phyloP scores from a whole-genome alignment of 2,797 vertebrate species.

The Melanotaenia boesemani region DNA sequence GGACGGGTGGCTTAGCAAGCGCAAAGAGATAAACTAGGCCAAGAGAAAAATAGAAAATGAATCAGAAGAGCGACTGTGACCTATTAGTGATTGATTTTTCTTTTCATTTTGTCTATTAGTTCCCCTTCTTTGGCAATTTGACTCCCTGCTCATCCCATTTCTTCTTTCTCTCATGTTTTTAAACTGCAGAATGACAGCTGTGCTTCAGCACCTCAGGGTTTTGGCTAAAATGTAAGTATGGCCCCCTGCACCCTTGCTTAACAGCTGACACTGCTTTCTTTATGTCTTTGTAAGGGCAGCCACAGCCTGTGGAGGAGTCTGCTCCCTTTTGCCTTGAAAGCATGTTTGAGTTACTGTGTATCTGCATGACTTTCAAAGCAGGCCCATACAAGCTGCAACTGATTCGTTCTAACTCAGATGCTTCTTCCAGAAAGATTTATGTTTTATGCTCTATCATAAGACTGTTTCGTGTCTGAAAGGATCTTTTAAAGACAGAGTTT shows the following conservation, averaged over 20 bases:
- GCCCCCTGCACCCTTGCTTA: slow-evolving; percentile 44
- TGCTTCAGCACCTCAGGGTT: slow-evolving; percentile 60
- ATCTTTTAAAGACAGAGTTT: slow-evolving; percentile 22
- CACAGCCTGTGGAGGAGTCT: slow-evolving; percentile 14
- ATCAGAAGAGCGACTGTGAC: slow-evolving; percentile 28
- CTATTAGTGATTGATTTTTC: slow-evolving; percentile 33
- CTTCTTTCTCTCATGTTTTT: slow-evolving; percentile 34
- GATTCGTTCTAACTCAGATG: slow-evolving; percentile 43
- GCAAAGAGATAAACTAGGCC: slow-evolving; percentile 39
- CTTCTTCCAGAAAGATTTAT: slow-evolving; percentile 46
- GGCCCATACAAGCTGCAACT: slow-evolving; percentile 52
- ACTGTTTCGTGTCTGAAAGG: slow-evolving; percentile 26
- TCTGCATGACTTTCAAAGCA: slow-evolving; percentile 37
- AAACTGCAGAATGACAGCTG: slow-evolving; percentile 63
- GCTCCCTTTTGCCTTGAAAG: slow-evolving; percentile 41
- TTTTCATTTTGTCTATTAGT: slow-evolving; percentile 37
- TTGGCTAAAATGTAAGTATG: slow-evolving; percentile 51
- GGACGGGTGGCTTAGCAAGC: slow-evolving; percentile 29
- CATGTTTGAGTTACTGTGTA: slow-evolving; percentile 49
- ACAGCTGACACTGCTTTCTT: slow-evolving; percentile 52
- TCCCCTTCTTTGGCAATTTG: slow-evolving; percentile 4
- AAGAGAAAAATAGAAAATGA: slow-evolving; percentile 15
- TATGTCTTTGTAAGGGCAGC: slow-evolving; percentile 27
- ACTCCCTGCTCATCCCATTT: slow-evolving; percentile 21
- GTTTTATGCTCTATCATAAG: slow-evolving; percentile 35